These are phyloP conservation scores for Molossus alvarezi DNA, from an alignment of 2,797 vertebrate genomes.

Conservation along the genomic window DNA sequence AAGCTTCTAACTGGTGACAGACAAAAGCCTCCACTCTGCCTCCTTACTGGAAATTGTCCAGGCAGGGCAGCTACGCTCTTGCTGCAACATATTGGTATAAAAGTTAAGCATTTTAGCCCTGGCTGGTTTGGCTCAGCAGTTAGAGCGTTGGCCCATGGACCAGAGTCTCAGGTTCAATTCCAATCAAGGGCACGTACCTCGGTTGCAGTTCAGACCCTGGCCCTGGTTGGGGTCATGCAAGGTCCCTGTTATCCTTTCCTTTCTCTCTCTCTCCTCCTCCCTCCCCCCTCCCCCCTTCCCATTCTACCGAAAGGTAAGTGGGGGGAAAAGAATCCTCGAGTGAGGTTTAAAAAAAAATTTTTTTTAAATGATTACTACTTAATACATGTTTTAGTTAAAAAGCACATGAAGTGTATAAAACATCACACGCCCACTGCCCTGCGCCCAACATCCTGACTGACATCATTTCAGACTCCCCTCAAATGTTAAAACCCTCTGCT, in stretches of 20 bases:
- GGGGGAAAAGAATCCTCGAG: too few relatives aligned
- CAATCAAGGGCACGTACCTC: too few relatives aligned
- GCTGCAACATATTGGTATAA: background rate
- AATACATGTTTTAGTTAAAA: background rate
- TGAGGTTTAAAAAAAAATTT: background rate
- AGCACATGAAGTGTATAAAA: background rate
- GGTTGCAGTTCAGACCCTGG: too few relatives aligned
- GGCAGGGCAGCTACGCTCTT: background rate
- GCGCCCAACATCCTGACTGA: background rate
- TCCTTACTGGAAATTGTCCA: background rate
- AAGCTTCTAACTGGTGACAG: background rate
- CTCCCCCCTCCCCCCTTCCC: too few relatives aligned
- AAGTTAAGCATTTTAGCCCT: background rate
- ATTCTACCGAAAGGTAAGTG: too few relatives aligned
- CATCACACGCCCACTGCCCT: background rate
- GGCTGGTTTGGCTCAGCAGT: too few relatives aligned
- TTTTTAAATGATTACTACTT: background rate
- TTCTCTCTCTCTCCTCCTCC: too few relatives aligned
- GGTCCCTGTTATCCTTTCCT: too few relatives aligned
- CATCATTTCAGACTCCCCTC: background rate
- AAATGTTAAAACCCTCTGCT: too few relatives aligned
- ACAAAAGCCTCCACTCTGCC: background rate
- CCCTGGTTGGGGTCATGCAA: too few relatives aligned
- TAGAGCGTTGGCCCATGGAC: too few relatives aligned
- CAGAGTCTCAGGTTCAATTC: too few relatives aligned